Base-by-base conservation (phyloP, 1,140 invertebrate species). In the Penaeus vannamei region DNA sequence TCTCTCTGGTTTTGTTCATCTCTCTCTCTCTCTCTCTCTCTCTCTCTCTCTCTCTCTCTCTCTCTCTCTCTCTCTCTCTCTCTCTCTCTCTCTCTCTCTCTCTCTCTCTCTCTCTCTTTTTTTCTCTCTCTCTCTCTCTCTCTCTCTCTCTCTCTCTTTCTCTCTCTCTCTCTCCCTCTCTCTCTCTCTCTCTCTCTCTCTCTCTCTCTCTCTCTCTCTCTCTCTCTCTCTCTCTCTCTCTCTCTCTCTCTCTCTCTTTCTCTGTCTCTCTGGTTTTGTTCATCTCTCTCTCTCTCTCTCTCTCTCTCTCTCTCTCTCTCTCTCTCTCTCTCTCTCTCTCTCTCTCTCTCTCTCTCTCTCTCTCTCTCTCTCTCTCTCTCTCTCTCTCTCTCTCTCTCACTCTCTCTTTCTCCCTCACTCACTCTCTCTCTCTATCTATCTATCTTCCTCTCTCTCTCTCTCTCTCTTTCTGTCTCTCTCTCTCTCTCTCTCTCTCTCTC, bases 401-500 rank as follows among this genome's bases (percentile, higher is more conserved):
- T n/a, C n/a, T n/a, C n/a, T n/a, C n/a, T n/a, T n/a, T n/a, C n/a
- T n/a, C n/a, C n/a, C n/a, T n/a, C n/a, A n/a, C n/a, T n/a, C n/a
- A n/a, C n/a, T n/a, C n/a, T n/a, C n/a, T n/a, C n/a, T n/a, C n/a
- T n/a, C n/a, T n/a, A n/a, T n/a, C n/a, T n/a, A n/a, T n/a, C n/a
- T n/a, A n/a, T n/a, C n/a, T n/a, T n/a, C n/a, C n/a, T n/a, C n/a
- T n/a, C 62, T 19, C 62, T 64, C 62, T 64, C 62, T 64, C 62
- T 64, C 62, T 64, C 62, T 64, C 62, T 64, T n/a, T 64, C 62
- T 64, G 17, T 64, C 62, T 64, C 62, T 64, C 62, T 64, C 62
- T 64, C 62, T 64, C 62, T 64, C 62, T 64, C 62, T 64, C 62
- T 64, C 62, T 64, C 62, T 64, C 62, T 64, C 62, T 64, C 62